These are phyloP conservation scores for Gavia stellata DNA, from an alignment of 2,113 vertebrate species.

Conservation along the genomic window DNA sequence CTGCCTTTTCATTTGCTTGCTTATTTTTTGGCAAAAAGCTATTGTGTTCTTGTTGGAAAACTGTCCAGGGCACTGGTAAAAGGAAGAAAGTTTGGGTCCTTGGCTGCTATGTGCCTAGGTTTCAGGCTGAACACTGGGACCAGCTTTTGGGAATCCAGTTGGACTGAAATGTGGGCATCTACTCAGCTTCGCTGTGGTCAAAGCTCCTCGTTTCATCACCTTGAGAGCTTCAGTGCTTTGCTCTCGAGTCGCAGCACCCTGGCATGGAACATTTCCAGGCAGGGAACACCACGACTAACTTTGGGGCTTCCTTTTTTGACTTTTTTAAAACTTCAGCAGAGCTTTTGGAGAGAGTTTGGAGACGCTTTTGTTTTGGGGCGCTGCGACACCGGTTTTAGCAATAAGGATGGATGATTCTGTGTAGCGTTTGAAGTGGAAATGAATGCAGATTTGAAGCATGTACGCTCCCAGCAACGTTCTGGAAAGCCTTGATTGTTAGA, in stretches of 20 bases:
- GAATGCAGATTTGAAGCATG: conserved; percentile 81
- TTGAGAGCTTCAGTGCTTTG: not conserved
- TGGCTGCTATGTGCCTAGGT: not conserved
- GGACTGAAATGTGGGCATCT: not conserved
- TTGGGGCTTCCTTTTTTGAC: not conserved
- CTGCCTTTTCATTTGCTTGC: not conserved
- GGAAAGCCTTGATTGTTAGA: conserved; percentile 72
- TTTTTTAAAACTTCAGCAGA: not conserved
- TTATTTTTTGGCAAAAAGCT: not conserved
- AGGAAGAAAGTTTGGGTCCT: not conserved
- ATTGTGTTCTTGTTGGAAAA: not conserved
- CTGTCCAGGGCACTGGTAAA: not conserved
- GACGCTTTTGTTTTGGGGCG: not conserved
- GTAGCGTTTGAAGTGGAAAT: conserved; percentile 71
- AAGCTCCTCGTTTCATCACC: not conserved
- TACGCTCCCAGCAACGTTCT: conserved; percentile 83
- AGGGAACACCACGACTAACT: not conserved
- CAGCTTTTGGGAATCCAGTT: not conserved
- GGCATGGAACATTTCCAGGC: not conserved
- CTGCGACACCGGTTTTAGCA: not conserved
- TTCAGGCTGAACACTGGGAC: not conserved
- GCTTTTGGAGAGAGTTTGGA: not conserved
- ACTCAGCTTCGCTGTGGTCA: not conserved
- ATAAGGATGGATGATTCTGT: conserved; percentile 55
- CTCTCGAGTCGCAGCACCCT: not conserved